Conservation (phyloP, 1,140 invertebrate species). For the Acyrthosiphon pisum region DNA sequence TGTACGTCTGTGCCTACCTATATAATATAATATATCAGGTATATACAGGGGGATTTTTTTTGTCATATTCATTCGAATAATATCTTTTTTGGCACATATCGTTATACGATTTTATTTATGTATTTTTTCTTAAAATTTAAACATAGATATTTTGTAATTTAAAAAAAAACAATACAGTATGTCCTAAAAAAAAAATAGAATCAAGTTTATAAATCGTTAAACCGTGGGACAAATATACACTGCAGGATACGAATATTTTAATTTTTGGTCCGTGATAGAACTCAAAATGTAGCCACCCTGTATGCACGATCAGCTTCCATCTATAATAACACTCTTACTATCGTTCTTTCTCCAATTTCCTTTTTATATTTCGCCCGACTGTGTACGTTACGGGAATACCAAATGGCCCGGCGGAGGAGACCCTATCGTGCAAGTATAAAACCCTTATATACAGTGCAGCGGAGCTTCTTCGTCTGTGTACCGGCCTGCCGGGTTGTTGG, state of each 20-base stretch:
- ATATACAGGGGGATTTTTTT: background rate
- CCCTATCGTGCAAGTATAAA: background rate
- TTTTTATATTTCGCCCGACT: slow-evolving; percentile 44
- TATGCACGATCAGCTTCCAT: background rate
- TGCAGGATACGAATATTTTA: background rate
- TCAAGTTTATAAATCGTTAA: background rate
- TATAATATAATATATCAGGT: no score
- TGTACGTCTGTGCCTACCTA: background rate
- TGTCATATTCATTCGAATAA: background rate
- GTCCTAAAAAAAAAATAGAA: background rate
- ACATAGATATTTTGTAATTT: background rate
- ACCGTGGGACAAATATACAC: background rate
- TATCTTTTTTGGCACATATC: background rate
- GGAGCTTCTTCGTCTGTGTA: background rate
- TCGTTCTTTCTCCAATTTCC: slow-evolving; percentile 29
- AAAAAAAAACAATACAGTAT: background rate
- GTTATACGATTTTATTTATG: background rate
- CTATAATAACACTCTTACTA: background rate
- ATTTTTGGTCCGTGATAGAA: background rate
- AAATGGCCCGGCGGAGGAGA: slow-evolving; percentile 1
- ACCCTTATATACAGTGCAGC: background rate
- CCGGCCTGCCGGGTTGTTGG: no score
- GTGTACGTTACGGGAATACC: slow-evolving; percentile 33
- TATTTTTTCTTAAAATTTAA: background rate
- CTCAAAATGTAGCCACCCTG: background rate